These are phyloP conservation scores for Corythoichthys intestinalis DNA, from an alignment of 2,113 vertebrate species.

Conservation along the genomic window DNA sequence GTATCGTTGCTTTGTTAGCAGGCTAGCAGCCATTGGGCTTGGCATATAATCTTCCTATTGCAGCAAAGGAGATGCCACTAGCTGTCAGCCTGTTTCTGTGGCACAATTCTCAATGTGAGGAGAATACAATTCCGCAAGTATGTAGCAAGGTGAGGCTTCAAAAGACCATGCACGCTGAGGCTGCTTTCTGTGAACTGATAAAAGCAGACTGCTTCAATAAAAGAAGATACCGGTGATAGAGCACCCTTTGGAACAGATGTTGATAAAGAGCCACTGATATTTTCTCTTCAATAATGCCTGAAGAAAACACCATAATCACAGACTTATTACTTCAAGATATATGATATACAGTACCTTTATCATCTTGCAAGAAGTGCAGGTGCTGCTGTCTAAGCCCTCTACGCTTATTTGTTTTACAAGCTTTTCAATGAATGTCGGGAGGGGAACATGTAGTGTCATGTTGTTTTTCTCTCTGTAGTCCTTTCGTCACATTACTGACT, in stretches of 20 bases:
- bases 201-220: slow-evolving; percentile 31
- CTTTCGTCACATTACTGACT: slow-evolving; percentile 1
- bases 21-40: too few species aligned
- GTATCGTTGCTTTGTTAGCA: too few species aligned
- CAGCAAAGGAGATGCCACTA: slow-evolving; percentile 7
- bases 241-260: slow-evolving; percentile 26
- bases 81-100: slow-evolving; percentile 23
- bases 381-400: slow-evolving; percentile 2
- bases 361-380: slow-evolving; percentile 11
- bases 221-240: slow-evolving; percentile 24
- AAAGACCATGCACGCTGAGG: slow-evolving; percentile 21
- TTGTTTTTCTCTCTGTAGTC: slow-evolving; percentile 12
- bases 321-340: slow-evolving; percentile 48
- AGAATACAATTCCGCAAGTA: slow-evolving; percentile 9
- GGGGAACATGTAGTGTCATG: neutral
- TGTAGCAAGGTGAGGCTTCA: slow-evolving; percentile 22
- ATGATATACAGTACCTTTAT: slow-evolving; percentile 35
- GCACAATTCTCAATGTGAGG: slow-evolving; percentile 8
- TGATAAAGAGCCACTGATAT: slow-evolving; percentile 24
- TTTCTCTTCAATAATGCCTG: slow-evolving; percentile 39
- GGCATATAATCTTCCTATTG: neutral
- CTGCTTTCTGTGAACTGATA: slow-evolving; percentile 16
- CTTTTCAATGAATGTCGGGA: slow-evolving; percentile 29
- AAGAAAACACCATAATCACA: slow-evolving; percentile 40
- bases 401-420: slow-evolving; percentile 35